Evolutionary conservation across 2,888 invertebrate species (phyloP).

Genomic region (Spisula subtruncata): DNA sequence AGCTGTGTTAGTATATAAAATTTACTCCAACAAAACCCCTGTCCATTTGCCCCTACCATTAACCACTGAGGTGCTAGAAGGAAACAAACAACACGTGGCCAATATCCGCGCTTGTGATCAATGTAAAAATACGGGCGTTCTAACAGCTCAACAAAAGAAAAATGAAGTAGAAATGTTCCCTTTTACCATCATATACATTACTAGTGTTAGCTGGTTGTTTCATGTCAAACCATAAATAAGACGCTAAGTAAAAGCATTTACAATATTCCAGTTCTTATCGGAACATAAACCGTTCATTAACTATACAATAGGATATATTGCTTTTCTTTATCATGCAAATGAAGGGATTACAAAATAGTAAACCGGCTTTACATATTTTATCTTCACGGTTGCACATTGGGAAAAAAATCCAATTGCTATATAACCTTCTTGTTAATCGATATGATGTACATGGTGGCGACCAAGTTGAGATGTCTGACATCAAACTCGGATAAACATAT

Average conservation of each 20-base stretch:
- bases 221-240: not conserved
- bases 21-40: no score
- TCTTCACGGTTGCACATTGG: not conserved
- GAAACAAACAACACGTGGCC: no score
- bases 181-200: no score
- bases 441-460: not conserved
- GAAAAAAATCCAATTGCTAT: not conserved
- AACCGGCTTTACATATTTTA: constrained; percentile 9
- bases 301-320: not conserved
- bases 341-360: constrained; percentile 7
- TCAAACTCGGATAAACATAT: no score
- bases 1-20: no score
- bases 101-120: no score
- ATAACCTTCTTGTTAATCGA: not conserved
- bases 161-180: no score
- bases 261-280: not conserved
- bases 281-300: not conserved
- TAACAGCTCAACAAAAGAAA: no score
- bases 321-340: constrained; percentile 24
- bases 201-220: not conserved
- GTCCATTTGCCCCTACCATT: no score
- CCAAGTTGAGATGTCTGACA: no score
- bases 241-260: not conserved
- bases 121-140: no score
- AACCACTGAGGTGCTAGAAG: no score